These are phyloP conservation scores for Chiridota heheva DNA, from an alignment of 35 echinoderm and acorn worm species.

Conservation along the genomic window DNA sequence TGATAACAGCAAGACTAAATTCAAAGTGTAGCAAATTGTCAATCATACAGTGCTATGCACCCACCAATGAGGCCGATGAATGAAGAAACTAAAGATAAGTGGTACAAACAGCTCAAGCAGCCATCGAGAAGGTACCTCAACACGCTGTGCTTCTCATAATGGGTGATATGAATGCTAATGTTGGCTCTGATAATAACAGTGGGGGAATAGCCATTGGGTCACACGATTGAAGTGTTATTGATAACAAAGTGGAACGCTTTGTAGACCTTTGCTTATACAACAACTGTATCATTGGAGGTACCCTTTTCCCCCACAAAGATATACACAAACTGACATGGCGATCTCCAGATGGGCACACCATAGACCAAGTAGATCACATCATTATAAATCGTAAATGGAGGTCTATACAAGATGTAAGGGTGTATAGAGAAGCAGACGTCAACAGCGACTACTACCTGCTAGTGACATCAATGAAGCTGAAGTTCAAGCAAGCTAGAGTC, in stretches of 20 bases:
- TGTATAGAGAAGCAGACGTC: conserved; percentile 14
- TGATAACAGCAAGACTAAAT: no score
- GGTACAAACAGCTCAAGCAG: conserved; percentile 37
- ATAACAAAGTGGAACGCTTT: conserved; percentile 40
- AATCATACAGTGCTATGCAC: conserved; percentile 16
- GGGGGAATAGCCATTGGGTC: conserved; percentile 34
- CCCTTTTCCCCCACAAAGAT: conserved; percentile 35
- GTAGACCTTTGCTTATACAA: conserved; percentile 41
- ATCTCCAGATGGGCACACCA: conserved; percentile 35
- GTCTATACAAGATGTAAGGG: conserved; percentile 28
- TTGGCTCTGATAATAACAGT: conserved; percentile 7
- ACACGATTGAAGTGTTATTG: conserved; percentile 7
- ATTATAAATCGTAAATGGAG: conserved; percentile 34
- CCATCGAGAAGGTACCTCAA: conserved; percentile 7
- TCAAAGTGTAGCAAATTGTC: not conserved
- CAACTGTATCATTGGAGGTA: conserved; percentile 11
- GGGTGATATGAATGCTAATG: conserved; percentile 63
- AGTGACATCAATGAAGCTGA: not conserved
- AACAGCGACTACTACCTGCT: conserved; percentile 37
- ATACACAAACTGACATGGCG: conserved; percentile 35
- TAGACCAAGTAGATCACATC: conserved; percentile 53
- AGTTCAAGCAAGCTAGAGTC: conserved; percentile 1
- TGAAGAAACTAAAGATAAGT: conserved; percentile 11
- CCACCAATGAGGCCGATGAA: conserved; percentile 1
- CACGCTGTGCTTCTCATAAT: conserved; percentile 23